These are phyloP conservation scores for Panthera tigris DNA, from an alignment of 2,113 vertebrate genomes.

Conservation along the genomic window DNA sequence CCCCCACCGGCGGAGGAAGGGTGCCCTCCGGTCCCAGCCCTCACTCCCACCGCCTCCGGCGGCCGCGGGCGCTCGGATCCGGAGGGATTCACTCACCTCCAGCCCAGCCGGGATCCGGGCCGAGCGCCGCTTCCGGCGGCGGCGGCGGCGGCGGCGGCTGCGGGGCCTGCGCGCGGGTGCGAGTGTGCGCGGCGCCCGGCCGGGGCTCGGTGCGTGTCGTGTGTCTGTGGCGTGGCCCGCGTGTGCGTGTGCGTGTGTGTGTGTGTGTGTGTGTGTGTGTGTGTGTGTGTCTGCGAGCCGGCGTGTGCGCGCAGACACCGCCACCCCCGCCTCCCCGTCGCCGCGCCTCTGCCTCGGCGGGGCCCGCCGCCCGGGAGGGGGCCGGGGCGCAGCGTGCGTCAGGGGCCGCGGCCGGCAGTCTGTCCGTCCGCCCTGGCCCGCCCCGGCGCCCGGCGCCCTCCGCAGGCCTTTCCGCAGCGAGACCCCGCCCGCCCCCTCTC, in stretches of 20 bases:
- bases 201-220: conserved; percentile 67
- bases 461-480: conserved; percentile 55
- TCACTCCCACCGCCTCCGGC: background rate
- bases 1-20: conserved; percentile 19
- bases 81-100: conserved; percentile 73
- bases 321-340: conserved; percentile 68
- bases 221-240: conserved; percentile 72
- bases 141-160: conserved; percentile 35
- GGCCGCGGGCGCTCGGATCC: conserved; percentile 23
- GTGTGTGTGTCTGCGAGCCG: conserved; percentile 60
- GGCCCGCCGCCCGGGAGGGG: conserved; percentile 28
- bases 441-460: background rate
- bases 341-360: conserved; percentile 21
- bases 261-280: conserved; percentile 53
- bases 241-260: conserved; percentile 51
- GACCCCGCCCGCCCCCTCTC: conserved; percentile 55
- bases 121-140: conserved; percentile 52
- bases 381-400: background rate
- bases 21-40: background rate
- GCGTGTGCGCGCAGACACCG: conserved; percentile 12
- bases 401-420: background rate
- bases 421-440: background rate
- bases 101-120: conserved; percentile 35
- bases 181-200: conserved; percentile 61
- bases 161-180: conserved; percentile 58